Base-by-base conservation (phyloP, 1,140 invertebrate genomes). In the Battus philenor region DNA sequence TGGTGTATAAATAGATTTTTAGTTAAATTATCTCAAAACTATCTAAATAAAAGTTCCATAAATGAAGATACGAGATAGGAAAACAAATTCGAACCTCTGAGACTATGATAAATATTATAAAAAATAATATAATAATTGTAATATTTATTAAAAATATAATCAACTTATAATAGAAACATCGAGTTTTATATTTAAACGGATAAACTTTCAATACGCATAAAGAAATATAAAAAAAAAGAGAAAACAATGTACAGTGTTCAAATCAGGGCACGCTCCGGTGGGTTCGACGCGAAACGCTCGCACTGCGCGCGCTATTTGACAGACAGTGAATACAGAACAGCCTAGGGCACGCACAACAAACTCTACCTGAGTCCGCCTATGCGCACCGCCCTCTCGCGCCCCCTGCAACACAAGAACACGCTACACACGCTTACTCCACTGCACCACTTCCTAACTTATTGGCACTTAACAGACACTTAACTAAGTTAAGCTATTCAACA, bases 291-390 rank as follows among this genome's bases (percentile, higher is more conserved):
- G 58, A 68, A 78, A 72, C 68, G 34, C 22, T 63, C 69, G 70
- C 74, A 71, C 76, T 69, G 50, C 65, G 69, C 79, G 68, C 73
- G 66, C 80, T 81, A 81, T 70, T 63, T 53, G 65, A 78, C 74
- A 61, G 60, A 82, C 78, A 84, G 75, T 84, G 80, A 80, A 66
- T 70, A 80, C 77, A 84, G 64, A 77, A 80, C 76, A 86, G 71
- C 85, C 85, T 87, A 87, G 68, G 59, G 73, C 79, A 87, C 85
- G 83, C 80, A 87, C 85, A 86, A 86, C 77, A 78, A 71, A 86
- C 75, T 72, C 83, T 83, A 83, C 80, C 81, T 84, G 71, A 48
- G 49, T 68, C 64, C 63, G 73, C 71, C 74, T 81, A 84, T 62
- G 71, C 79, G 71, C 78, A 78, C 71, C 73, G 71, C 49, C 81